Conservation (phyloP, 2,888 invertebrate species). For the Herminia tarsipennalis region DNA sequence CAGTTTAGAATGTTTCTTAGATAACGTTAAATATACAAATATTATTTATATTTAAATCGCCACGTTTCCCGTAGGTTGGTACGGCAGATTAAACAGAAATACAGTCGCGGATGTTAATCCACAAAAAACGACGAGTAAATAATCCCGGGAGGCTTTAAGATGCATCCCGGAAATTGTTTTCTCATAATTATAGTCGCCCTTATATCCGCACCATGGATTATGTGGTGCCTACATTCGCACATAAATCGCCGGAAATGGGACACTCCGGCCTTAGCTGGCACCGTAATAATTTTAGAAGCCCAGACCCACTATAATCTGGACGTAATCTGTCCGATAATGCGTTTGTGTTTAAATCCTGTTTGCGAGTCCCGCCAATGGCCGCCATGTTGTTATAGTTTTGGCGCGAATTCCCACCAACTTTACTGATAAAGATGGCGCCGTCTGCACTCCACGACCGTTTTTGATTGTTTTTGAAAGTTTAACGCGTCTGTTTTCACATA, state of each 20-base stretch:
- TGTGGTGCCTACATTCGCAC: slow-evolving; percentile 78
- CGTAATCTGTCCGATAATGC: slow-evolving; percentile 84
- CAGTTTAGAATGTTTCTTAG: neutral
- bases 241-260: slow-evolving; percentile 83
- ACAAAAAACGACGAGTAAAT: slow-evolving; percentile 57
- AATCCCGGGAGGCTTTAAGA: slow-evolving; percentile 77
- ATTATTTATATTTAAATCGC: too few relatives aligned
- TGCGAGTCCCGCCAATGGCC: slow-evolving; percentile 58
- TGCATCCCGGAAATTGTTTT: slow-evolving; percentile 83
- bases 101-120: slow-evolving; percentile 42
- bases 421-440: slow-evolving; percentile 69
- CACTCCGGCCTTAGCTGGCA: slow-evolving; percentile 78
- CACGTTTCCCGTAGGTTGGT: neutral
- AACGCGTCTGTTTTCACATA: slow-evolving; percentile 40
- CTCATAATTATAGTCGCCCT: slow-evolving; percentile 81
- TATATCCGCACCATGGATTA: slow-evolving; percentile 72
- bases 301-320: slow-evolving; percentile 82
- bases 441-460: slow-evolving; percentile 51
- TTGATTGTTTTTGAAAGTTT: slow-evolving; percentile 49
- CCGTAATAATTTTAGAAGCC: slow-evolving; percentile 81
- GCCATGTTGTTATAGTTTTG: slow-evolving; percentile 73
- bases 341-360: slow-evolving; percentile 79
- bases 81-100: slow-evolving; percentile 40
- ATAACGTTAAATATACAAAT: neutral
- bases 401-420: slow-evolving; percentile 60